Evolutionary conservation across 2,888 invertebrate genomes (phyloP), one percentile per base, ranked within the genome.

Genomic region (Brenthis ino): DNA sequence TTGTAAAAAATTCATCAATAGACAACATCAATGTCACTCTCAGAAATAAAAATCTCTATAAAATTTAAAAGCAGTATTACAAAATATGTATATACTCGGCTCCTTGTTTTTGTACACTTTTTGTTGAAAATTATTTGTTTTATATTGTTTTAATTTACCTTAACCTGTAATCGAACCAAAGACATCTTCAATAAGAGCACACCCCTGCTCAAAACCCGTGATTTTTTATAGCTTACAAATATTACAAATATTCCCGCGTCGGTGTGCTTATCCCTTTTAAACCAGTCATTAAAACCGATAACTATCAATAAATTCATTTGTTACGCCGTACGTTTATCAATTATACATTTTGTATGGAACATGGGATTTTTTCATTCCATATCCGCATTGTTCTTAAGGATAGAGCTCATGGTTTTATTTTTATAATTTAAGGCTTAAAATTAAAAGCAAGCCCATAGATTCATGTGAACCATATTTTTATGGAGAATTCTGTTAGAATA

Each of bases 331-430:
- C 70, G 72, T 76, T 73, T 72, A 71, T 66, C 75, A 77, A 79
- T 79, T 79, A 79, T 78, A 76, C 74, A 79, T 79, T 79, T 75
- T 72, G 72, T 74, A 78, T 73, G 78, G 76, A 66, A 74, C 72
- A 71, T 64, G 64, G 64, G 58, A 63, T 71, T 68, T 70, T 68
- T 67, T 67, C 55, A 33, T 55, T 61, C 16, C 24, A 64, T 56
- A 72, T 72, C 70, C 72, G 70, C 63, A 67, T 71, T 60, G 66
- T 57, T 69, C 20, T 66, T 12, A 33, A 65, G 65, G 61, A 65
- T 65, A 33, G 20, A 53, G 43, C 20, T 63, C 51, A 24, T 64
- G 24, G 33, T 54, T 20, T 24, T 12, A 16, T 53, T 63, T 53
- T 53, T 37, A 43, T 43, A 11, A 6, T 43, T 43, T 43, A 43